Percentiles rank a stretch among this genome's conserved stretches.
These are phyloP conservation scores for Carassius carassius DNA, from an alignment of 2,113 vertebrate genomes.

Conservation along the genomic window DNA sequence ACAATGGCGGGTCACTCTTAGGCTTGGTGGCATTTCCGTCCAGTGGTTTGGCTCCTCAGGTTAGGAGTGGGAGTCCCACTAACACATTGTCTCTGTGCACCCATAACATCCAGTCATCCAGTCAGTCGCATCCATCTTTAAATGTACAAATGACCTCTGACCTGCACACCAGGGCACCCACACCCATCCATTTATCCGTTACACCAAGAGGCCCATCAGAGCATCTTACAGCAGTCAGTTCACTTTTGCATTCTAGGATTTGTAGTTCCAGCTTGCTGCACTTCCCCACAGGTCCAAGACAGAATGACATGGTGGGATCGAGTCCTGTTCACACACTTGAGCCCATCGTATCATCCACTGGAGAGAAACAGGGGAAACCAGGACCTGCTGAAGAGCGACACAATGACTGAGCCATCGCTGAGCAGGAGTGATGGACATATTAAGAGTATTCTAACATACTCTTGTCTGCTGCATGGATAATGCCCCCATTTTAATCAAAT, in stretches of 20 bases:
- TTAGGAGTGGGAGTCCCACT: conserved; percentile 54
- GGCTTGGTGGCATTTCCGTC: conserved; percentile 58
- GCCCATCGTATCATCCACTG: conserved; percentile 36
- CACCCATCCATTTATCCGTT: conserved; percentile 65
- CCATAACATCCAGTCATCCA: conserved; percentile 62
- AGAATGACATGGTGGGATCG: conserved; percentile 64
- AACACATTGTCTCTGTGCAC: conserved; percentile 59
- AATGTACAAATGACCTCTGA: conserved; percentile 62
- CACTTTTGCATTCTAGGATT: conserved; percentile 55
- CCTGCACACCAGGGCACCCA: conserved; percentile 55
- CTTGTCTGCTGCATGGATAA: not conserved
- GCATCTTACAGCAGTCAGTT: conserved; percentile 66
- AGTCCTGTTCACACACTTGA: conserved; percentile 59
- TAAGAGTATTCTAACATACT: not conserved
- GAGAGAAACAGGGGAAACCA: conserved; percentile 49
- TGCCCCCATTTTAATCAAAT: conserved; percentile 21
- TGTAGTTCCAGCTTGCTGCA: conserved; percentile 49
- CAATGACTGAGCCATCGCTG: not conserved
- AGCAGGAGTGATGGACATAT: not conserved
- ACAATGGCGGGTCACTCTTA: conserved; percentile 57
- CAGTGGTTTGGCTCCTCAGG: conserved; percentile 53
- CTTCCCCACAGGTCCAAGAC: conserved; percentile 56
- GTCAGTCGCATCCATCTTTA: conserved; percentile 59
- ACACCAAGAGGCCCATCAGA: conserved; percentile 62
- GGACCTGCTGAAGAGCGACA: conserved; percentile 24